phyloP scores from a whole-genome alignment of 2,888 invertebrate species.

The Brachyptera risi region DNA sequence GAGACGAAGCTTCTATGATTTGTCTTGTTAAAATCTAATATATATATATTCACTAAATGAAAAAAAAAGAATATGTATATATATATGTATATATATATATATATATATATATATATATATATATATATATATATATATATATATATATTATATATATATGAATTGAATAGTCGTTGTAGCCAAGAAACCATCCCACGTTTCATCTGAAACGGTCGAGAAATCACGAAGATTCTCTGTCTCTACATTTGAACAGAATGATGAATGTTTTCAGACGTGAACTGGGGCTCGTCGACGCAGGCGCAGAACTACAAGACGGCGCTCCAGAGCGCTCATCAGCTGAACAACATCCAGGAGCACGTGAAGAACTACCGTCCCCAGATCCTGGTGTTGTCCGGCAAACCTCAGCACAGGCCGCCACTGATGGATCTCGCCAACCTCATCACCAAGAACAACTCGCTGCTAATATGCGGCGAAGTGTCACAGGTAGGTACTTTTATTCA shows the following conservation, averaged over 20 bases:
- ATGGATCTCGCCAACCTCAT: slow-evolving; percentile 88
- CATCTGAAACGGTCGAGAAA: no score
- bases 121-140: no score
- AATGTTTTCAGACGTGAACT: slow-evolving; percentile 67
- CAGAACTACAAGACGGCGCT: slow-evolving; percentile 92
- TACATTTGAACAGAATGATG: no score
- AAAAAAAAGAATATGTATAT: not conserved
- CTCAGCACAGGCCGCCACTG: slow-evolving; percentile 79
- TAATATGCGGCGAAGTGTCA: slow-evolving; percentile 84
- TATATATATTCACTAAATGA: no score
- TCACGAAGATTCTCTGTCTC: no score
- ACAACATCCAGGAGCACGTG: slow-evolving; percentile 88
- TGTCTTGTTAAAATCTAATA: no score
- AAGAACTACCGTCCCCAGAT: slow-evolving; percentile 95
- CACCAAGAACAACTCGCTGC: slow-evolving; percentile 84
- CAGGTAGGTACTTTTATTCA: no score
- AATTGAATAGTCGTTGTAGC: no score
- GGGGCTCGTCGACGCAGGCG: slow-evolving; percentile 96
- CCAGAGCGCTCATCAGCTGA: slow-evolving; percentile 71
- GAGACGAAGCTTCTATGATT: no score
- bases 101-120: not conserved
- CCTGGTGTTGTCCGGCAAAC: slow-evolving; percentile 79
- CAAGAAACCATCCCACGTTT: no score
- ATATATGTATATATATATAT: not conserved
- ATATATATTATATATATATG: no score